phyloP scores from a whole-genome alignment of 30 jellyfish, hydroid and myxozoan genomes.

The Morbakka virulenta region DNA sequence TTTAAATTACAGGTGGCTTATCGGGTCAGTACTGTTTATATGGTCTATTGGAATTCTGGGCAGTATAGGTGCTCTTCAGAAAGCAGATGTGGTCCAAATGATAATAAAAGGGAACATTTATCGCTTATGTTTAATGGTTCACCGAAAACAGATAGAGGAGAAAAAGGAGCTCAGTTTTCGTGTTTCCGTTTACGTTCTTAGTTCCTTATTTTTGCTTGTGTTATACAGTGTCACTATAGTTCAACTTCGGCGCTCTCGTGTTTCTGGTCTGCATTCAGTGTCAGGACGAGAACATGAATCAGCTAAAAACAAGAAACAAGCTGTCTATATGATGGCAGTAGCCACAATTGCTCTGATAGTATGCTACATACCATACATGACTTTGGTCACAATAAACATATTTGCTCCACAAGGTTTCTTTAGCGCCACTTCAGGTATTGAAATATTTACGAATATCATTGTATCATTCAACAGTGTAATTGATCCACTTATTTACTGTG shows the following conservation, averaged over 20 bases:
- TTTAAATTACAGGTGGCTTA: conserved; percentile 18
- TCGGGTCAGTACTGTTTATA: conserved; percentile 12
- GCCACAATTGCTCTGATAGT: conserved; percentile 44
- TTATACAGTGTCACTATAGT: conserved; percentile 26
- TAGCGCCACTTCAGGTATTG: conserved; percentile 51
- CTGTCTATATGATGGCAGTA: conserved; percentile 48
- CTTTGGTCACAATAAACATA: conserved; percentile 24
- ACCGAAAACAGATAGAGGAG: conserved; percentile 21
- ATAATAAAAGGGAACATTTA: not conserved
- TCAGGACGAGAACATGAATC: not conserved
- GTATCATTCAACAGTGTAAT: conserved; percentile 27
- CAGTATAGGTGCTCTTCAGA: conserved; percentile 31
- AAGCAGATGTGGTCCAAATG: conserved; percentile 45
- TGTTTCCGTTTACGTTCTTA: conserved; percentile 6
- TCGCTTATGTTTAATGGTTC: conserved; percentile 46
- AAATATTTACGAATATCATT: conserved; percentile 23
- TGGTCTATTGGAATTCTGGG: conserved; percentile 51
- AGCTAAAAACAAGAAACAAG: conserved; percentile 47
- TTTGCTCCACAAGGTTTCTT: conserved; percentile 52
- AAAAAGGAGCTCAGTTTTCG: conserved; percentile 36
- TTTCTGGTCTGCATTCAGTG: conserved; percentile 26
- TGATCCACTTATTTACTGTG: conserved; percentile 61
- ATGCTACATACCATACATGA: conserved; percentile 53
- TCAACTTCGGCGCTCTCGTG: not conserved
- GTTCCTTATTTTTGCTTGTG: conserved; percentile 30